Evolutionary conservation across 1,140 invertebrate species (phyloP), one percentile per base, ranked within the genome.

Genomic region (Orchesella cincta): DNA sequence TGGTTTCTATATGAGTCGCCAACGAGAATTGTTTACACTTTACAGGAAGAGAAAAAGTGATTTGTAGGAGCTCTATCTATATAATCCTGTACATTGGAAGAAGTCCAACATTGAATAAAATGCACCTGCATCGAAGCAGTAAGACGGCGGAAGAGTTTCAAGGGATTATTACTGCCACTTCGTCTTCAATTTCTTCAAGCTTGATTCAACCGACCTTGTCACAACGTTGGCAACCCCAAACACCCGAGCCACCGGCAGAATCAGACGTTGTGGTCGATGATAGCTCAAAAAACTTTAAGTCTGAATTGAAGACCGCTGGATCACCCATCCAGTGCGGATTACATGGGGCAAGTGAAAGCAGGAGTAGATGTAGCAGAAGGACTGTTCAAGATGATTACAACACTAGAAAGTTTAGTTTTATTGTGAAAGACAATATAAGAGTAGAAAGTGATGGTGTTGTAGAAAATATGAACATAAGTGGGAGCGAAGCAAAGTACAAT

Each of bases 271-370:
- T 67, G 31, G 31, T 33, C 62, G 26, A 67, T 67, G 31, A 67
- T 5, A 29, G 62, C 62, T 67, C 62, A 67, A 67, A 67, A 67
- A 67, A 31, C 8, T 33, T 67, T 29, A 67, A 67, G 62, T 67
- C 26, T 67, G 62, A 67, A 31, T 67, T 5, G 12, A 29, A 31
- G 29, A 18, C 8, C 31, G 62, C 12, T 26, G 62, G 62, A 67
- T 67, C 33, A 67, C 62, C 31, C 62, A 33, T 12, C 8, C 12
- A 29, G 14, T 33, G 31, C 62, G 62, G 62, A 67, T 67, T 67
- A 67, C 62, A 1, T 12, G 62, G 29, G 33, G n/a, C 62, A 29
- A 67, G 26, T 33, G 62, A 67, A 67, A 16, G 62, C 3, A 67
- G 31, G 2, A 3, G 62, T 31, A 29, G 26, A 67, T 5, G 12